phyloP scores from a whole-genome alignment of 1,140 invertebrate genomes.

The Nasonia longicornis region DNA sequence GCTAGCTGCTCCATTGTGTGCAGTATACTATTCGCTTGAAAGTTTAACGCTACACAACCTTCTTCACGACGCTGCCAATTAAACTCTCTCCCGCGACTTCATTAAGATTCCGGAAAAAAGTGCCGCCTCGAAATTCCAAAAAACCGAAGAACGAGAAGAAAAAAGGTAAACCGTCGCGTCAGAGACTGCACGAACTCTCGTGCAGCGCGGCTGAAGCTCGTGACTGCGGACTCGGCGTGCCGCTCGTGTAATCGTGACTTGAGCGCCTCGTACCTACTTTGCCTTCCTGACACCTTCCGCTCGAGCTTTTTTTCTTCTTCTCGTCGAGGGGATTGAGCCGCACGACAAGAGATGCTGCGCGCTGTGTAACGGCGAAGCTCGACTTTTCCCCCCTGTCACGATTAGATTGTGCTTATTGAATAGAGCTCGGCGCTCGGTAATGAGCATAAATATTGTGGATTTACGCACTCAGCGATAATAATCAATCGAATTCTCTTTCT shows the following conservation, averaged over 20 bases:
- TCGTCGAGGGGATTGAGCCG: not conserved
- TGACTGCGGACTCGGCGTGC: slow-evolving; percentile 34
- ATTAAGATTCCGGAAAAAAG: not conserved
- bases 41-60: not conserved
- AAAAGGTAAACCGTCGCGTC: slow-evolving; percentile 31
- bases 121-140: not conserved
- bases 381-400: not conserved
- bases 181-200: slow-evolving; percentile 44
- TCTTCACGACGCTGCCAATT: too few species aligned
- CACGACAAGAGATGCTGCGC: slow-evolving; percentile 5
- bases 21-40: too few species aligned
- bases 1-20: too few species aligned
- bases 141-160: not conserved
- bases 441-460: not conserved
- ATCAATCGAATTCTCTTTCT: slow-evolving; percentile 10
- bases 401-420: not conserved
- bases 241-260: slow-evolving; percentile 38
- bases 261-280: slow-evolving; percentile 39
- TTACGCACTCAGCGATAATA: not conserved
- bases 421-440: not conserved
- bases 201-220: not conserved
- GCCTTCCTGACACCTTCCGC: slow-evolving; percentile 40
- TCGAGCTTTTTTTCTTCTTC: slow-evolving; percentile 4
- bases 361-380: not conserved
- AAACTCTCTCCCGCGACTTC: not conserved